Base-by-base conservation (phyloP, 1,140 invertebrate genomes). In the Zaprionus vittiger region DNA sequence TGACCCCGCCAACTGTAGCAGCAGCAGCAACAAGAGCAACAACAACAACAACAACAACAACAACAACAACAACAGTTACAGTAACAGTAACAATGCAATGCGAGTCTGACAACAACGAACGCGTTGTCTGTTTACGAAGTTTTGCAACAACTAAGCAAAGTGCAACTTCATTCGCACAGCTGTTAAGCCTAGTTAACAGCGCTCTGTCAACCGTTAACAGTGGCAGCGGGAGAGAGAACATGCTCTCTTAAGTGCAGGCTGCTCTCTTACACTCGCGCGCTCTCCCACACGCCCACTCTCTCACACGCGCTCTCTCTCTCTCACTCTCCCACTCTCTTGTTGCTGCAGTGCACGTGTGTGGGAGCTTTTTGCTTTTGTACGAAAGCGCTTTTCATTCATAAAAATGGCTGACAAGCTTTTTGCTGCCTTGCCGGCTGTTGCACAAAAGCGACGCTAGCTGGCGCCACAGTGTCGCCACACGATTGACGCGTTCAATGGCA, bases 361-460 rank as follows among this genome's bases (percentile, higher is more conserved):
- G 61, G 65, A 83, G 77, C 70, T 81, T 65, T 69, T 69, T 73
- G 80, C 75, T 75, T 76, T 62, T 37, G 57, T 52, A 38, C 47
- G 52, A 64, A 75, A 79, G 86, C 52, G 84, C 84, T 89, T 89
- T 89, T 89, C 84, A 89, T 89, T 89, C 84, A 89, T 89, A 77
- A 89, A 89, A 84, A 89, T 89, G 85, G 85, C 84, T 41, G 85
- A 56, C 81, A 79, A 89, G 84, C 84, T 89, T 81, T 89, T 84
- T 90, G 73, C 57, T 26, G 15, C 17, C 22, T 49, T 31, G 56
- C 62, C 69, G 60, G 62, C 56, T 67, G 85, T 77, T 89, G 72
- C 63, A 7, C 41, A 49, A 90, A 89, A 90, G 78, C 72, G 52
- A 62, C 85, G 84, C 63, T 66, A 89, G 84, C 54, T 84, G 84